Conservation (phyloP, 2,888 invertebrate species). For the Micropterix aruncella region DNA sequence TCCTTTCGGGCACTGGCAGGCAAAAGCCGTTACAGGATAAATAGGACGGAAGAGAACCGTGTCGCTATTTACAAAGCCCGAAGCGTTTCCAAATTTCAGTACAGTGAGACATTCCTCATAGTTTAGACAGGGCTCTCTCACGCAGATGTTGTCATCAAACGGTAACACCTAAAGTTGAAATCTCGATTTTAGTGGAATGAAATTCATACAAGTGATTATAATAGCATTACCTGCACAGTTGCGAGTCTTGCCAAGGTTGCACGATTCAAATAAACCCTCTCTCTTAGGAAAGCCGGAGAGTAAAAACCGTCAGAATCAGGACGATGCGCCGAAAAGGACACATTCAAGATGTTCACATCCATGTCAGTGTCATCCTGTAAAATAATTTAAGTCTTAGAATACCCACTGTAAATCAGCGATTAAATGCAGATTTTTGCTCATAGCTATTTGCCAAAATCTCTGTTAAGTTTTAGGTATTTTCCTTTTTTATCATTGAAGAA, state of each 20-base stretch:
- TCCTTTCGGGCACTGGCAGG: slow-evolving; percentile 82
- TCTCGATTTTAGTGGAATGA: not conserved
- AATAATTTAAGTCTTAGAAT: slow-evolving; percentile 9
- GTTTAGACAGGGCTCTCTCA: slow-evolving; percentile 88
- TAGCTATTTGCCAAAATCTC: too few relatives aligned
- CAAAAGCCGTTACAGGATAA: slow-evolving; percentile 86
- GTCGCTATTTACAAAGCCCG: slow-evolving; percentile 77
- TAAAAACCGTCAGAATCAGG: slow-evolving; percentile 74
- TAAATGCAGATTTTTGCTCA: too few relatives aligned
- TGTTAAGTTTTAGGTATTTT: too few relatives aligned
- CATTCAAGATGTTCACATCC: slow-evolving; percentile 74
- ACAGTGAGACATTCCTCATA: slow-evolving; percentile 87
- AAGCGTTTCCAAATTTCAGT: slow-evolving; percentile 84
- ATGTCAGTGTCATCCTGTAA: slow-evolving; percentile 79
- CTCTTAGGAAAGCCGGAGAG: slow-evolving; percentile 78
- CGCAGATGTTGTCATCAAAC: slow-evolving; percentile 93
- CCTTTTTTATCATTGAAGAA: too few relatives aligned
- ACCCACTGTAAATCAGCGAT: too few relatives aligned
- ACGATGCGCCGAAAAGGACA: slow-evolving; percentile 80
- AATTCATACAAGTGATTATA: too few relatives aligned
- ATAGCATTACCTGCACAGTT: slow-evolving; percentile 68
- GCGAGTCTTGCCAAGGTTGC: slow-evolving; percentile 76
- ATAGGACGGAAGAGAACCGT: slow-evolving; percentile 89
- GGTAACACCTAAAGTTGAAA: slow-evolving; percentile 57
- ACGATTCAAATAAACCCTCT: slow-evolving; percentile 86